Conservation (phyloP, 2,797 vertebrate species). For the Trematomus bernacchii region DNA sequence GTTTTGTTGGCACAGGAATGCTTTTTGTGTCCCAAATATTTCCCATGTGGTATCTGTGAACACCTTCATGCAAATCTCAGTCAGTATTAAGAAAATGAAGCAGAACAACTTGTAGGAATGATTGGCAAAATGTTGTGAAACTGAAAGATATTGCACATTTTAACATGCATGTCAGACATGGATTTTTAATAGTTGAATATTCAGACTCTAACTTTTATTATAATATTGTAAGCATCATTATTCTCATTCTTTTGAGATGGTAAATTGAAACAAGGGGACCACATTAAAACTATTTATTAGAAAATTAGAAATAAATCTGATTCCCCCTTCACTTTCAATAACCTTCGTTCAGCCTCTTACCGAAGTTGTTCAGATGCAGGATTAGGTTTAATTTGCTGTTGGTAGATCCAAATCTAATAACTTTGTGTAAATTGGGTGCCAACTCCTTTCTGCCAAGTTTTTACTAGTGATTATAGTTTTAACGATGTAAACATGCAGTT, state of each 20-base stretch:
- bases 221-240: neutral
- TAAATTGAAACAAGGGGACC: no score
- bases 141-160: conserved; percentile 15
- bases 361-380: conserved; percentile 14
- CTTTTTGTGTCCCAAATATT: conserved; percentile 67
- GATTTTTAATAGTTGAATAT: conserved; percentile 20
- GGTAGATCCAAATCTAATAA: neutral
- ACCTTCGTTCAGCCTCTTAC: neutral
- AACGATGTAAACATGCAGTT: no score
- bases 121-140: conserved; percentile 27
- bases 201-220: conserved; percentile 2
- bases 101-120: conserved; percentile 32
- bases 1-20: conserved; percentile 77
- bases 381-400: neutral
- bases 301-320: neutral
- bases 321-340: neutral
- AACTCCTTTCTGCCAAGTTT: no score
- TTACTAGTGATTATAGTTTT: no score
- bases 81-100: conserved; percentile 67
- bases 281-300: neutral
- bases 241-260: no score
- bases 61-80: conserved; percentile 72
- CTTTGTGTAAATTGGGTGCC: no score
- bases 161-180: conserved; percentile 35
- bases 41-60: conserved; percentile 72